These are phyloP conservation scores for Varanus komodoensis DNA, from an alignment of 2,113 vertebrate species.

Conservation along the genomic window DNA sequence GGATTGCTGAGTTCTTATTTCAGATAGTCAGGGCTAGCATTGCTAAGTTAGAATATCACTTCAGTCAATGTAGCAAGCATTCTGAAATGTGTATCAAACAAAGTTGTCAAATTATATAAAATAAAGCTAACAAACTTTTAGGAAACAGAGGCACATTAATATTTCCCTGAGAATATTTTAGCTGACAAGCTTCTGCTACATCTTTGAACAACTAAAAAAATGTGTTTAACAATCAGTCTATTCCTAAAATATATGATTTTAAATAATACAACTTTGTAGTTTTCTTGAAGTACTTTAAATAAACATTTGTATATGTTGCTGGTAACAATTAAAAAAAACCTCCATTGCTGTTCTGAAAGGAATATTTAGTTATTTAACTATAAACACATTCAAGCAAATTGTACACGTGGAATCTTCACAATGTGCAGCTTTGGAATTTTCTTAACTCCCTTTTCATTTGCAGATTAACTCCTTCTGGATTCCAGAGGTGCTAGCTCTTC, in stretches of 20 bases:
- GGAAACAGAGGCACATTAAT: constrained; percentile 45
- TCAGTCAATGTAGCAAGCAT: neutral
- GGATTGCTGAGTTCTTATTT: neutral
- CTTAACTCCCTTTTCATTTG: constrained; percentile 31
- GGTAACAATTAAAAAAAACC: neutral
- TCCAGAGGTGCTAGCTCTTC: too few relatives aligned
- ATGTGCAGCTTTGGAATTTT: constrained; percentile 61
- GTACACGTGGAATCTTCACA: neutral
- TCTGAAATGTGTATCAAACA: neutral
- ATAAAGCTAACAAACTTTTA: constrained; percentile 28
- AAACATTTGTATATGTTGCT: constrained; percentile 2
- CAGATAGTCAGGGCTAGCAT: constrained; percentile 25
- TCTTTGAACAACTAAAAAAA: neutral
- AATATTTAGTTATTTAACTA: constrained; percentile 11
- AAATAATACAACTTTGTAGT: constrained; percentile 25
- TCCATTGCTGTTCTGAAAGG: neutral
- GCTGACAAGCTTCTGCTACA: neutral
- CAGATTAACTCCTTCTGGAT: constrained; percentile 32
- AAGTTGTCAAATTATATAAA: constrained; percentile 16
- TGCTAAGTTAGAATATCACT: constrained; percentile 6
- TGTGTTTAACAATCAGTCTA: neutral
- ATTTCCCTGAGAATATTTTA: constrained; percentile 72
- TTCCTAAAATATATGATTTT: neutral
- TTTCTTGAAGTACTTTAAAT: constrained; percentile 16
- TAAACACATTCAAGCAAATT: neutral